Conservation (phyloP, 1,140 invertebrate genomes). For the Venturia canescens region DNA sequence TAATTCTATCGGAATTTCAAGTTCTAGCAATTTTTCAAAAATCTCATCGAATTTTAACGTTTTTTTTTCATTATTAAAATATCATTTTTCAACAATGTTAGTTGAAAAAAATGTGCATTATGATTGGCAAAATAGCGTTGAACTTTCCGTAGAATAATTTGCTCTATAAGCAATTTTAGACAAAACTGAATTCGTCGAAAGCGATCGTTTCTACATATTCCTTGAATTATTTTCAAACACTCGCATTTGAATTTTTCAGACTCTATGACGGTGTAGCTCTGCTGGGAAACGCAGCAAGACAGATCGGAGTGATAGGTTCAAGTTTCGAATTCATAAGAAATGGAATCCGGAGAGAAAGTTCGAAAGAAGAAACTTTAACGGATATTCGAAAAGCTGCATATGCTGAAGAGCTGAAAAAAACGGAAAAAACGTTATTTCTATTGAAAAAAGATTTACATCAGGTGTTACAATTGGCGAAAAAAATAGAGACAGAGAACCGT, state of each 20-base stretch:
- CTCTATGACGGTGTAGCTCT: conserved; percentile 63
- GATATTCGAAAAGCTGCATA: conserved; percentile 55
- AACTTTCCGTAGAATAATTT: too few relatives aligned
- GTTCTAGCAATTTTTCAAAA: conserved; percentile 19
- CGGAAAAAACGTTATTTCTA: conserved; percentile 54
- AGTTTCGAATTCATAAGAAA: conserved; percentile 67
- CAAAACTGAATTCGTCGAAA: too few relatives aligned
- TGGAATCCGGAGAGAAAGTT: conserved; percentile 53
- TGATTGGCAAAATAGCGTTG: too few relatives aligned
- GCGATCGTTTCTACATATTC: too few relatives aligned
- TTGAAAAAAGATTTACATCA: conserved; percentile 63
- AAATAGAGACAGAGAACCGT: conserved; percentile 61
- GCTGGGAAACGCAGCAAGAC: conserved; percentile 62
- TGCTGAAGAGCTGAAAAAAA: conserved; percentile 57
- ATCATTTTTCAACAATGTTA: background rate
- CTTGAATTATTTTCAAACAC: too few relatives aligned
- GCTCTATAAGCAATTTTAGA: too few relatives aligned
- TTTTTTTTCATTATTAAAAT: conserved; percentile 21
- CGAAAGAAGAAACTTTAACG: conserved; percentile 48
- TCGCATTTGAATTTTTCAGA: conserved; percentile 56
- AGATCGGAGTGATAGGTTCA: conserved; percentile 66
- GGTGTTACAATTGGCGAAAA: conserved; percentile 58
- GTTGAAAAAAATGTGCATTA: too few relatives aligned
- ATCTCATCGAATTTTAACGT: too few relatives aligned
- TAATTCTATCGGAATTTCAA: too few relatives aligned